Evolutionary conservation across 2,113 vertebrate genomes (phyloP).

Genomic region (Galemys pyrenaicus): DNA sequence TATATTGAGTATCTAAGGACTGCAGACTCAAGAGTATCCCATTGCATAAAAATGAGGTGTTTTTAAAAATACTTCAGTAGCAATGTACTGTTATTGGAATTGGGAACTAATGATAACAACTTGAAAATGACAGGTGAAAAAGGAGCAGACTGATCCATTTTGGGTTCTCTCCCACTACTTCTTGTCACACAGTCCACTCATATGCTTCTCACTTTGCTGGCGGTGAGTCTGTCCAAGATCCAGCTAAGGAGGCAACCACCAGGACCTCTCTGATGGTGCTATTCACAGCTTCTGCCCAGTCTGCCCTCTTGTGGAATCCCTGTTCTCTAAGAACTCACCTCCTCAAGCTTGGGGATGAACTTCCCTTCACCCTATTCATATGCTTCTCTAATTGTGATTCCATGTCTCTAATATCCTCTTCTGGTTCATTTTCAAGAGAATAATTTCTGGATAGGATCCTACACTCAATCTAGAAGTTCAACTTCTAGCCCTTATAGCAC

Average conservation of each 20-base stretch:
- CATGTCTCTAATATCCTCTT: neutral
- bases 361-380: neutral
- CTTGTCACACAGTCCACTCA: neutral
- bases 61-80: conserved; percentile 24
- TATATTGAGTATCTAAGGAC: neutral
- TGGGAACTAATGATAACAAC: conserved; percentile 16
- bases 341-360: too few species aligned
- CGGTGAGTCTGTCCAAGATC: too few species aligned
- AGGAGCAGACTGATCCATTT: neutral
- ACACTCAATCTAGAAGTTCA: neutral
- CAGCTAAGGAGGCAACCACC: too few species aligned
- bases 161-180: neutral
- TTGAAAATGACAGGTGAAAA: neutral
- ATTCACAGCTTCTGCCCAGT: too few species aligned
- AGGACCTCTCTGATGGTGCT: too few species aligned
- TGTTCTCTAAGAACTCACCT: too few species aligned
- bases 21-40: neutral
- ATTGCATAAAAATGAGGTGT: neutral
- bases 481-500: neutral
- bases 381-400: neutral
- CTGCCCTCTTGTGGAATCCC: too few species aligned
- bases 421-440: conserved; percentile 24
- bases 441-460: neutral
- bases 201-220: neutral
- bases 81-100: neutral